Percentiles rank a stretch among this genome's conserved stretches.
These are phyloP conservation scores for Catostylus mosaicus DNA, from an alignment of 30 jellyfish, hydroid and myxozoan species.

Conservation along the genomic window DNA sequence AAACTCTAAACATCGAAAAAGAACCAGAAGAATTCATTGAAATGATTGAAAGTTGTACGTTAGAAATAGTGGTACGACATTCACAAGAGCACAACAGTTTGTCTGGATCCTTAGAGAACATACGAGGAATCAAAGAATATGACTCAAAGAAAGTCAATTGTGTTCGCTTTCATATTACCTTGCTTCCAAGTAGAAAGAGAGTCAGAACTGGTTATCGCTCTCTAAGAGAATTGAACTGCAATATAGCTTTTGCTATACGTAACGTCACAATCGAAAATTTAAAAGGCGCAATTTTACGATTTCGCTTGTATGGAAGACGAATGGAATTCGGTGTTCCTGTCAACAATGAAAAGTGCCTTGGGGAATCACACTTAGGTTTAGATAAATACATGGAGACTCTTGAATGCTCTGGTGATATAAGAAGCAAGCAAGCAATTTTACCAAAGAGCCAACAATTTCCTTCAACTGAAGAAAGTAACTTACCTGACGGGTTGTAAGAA, in stretches of 20 bases:
- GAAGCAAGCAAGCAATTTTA: slow-evolving; percentile 33
- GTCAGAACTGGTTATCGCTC: slow-evolving; percentile 32
- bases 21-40: slow-evolving; percentile 1
- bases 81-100: slow-evolving; percentile 2
- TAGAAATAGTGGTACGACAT: not conserved
- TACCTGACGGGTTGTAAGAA: no score
- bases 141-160: not conserved
- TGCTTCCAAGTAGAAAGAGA: slow-evolving; percentile 26
- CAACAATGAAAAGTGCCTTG: slow-evolving; percentile 63
- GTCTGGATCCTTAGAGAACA: slow-evolving; percentile 16
- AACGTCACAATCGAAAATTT: slow-evolving; percentile 14
- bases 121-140: slow-evolving; percentile 8
- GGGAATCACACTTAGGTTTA: slow-evolving; percentile 52
- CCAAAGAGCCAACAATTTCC: slow-evolving; percentile 51
- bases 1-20: not conserved
- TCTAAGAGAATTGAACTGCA: not conserved
- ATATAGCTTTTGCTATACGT: slow-evolving; percentile 4
- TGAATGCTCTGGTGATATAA: not conserved
- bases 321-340: slow-evolving; percentile 39
- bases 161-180: slow-evolving; percentile 34
- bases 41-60: slow-evolving; percentile 17
- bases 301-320: slow-evolving; percentile 79
- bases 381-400: not conserved
- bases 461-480: slow-evolving; percentile 9
- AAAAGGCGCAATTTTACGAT: slow-evolving; percentile 48